phyloP scores from a whole-genome alignment of 2,797 vertebrate species.

The Oceanodroma leucorhoa region DNA sequence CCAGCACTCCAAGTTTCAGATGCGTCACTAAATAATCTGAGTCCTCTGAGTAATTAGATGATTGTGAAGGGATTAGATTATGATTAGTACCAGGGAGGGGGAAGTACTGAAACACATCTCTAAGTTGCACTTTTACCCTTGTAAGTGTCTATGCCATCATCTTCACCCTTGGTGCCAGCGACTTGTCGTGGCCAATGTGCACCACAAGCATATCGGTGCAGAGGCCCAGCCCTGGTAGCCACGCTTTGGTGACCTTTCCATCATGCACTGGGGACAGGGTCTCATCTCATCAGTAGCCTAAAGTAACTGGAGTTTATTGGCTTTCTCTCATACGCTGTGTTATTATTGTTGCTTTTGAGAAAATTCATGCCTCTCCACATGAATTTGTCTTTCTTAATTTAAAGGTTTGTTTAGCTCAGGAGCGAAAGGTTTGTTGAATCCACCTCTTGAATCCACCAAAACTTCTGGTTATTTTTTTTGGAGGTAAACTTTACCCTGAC shows the following conservation, averaged over 20 bases:
- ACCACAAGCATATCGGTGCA: fast-evolving
- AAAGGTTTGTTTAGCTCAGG: not conserved
- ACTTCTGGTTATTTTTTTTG: not conserved
- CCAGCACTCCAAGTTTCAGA: not conserved
- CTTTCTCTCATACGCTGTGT: not conserved
- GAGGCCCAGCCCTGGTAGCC: not conserved
- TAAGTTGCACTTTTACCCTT: not conserved
- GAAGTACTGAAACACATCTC: not conserved
- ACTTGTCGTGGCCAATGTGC: not conserved
- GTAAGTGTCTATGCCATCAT: not conserved
- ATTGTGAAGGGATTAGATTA: not conserved
- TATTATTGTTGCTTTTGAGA: not conserved
- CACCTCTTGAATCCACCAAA: not conserved
- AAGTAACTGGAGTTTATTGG: not conserved
- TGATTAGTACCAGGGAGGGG: not conserved
- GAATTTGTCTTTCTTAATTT: not conserved
- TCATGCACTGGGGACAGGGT: not conserved
- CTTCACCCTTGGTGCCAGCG: fast-evolving
- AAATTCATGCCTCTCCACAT: not conserved
- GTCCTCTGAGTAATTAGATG: not conserved
- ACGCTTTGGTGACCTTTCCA: not conserved
- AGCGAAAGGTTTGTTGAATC: not conserved
- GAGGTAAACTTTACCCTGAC: not conserved
- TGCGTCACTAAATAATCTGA: not conserved
- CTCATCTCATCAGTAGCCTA: not conserved